Conservation (phyloP, 2,113 vertebrate species). For the Ornithorhynchus anatinus region DNA sequence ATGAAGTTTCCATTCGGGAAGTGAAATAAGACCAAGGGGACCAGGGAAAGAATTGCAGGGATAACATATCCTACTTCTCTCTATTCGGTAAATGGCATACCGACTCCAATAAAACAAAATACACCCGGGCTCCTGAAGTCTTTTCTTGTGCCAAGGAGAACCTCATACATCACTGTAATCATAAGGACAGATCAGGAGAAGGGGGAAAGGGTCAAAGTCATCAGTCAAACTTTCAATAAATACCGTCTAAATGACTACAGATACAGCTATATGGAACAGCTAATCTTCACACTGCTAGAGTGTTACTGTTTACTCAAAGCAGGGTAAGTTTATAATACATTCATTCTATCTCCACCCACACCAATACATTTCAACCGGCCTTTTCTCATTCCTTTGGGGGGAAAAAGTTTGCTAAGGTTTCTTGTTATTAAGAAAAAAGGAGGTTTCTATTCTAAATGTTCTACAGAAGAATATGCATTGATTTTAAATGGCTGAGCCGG, state of each 20-base stretch:
- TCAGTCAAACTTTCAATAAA: slow-evolving; percentile 15
- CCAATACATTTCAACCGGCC: fast-evolving
- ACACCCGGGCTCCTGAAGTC: not conserved
- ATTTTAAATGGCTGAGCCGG: not conserved
- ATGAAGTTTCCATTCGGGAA: no score
- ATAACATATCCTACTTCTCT: not conserved
- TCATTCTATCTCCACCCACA: not conserved
- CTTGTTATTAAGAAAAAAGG: not conserved
- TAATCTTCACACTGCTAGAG: not conserved
- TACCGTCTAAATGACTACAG: not conserved
- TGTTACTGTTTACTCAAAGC: not conserved
- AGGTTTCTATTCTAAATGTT: not conserved
- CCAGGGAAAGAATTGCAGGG: no score
- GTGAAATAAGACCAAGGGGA: no score
- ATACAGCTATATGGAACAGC: not conserved
- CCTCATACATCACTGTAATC: not conserved
- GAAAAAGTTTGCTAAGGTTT: not conserved
- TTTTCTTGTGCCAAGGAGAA: slow-evolving; percentile 12
- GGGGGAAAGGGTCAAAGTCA: not conserved
- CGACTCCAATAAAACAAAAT: not conserved
- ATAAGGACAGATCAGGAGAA: not conserved
- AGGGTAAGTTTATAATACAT: not conserved
- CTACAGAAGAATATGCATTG: not conserved
- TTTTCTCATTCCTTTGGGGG: not conserved
- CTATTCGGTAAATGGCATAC: slow-evolving; percentile 22